These are phyloP conservation scores for Drosophila nigricruria DNA, from an alignment of 2,888 invertebrate species.

Conservation along the genomic window DNA sequence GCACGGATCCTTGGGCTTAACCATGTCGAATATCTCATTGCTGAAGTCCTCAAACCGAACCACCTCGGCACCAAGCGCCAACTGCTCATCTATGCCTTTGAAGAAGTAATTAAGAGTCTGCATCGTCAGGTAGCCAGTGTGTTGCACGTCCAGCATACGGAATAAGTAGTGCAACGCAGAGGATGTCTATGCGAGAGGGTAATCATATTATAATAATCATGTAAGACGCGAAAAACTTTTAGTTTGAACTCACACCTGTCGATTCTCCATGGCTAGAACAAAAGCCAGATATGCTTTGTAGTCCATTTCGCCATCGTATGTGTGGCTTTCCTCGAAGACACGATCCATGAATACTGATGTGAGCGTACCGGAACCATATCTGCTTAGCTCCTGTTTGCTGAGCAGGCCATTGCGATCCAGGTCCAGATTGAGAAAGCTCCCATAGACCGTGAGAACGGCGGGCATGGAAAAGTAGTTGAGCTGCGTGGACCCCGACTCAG, in stretches of 20 bases:
- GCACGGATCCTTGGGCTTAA: conserved; percentile 93
- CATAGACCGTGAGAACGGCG: conserved; percentile 95
- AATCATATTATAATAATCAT: background rate
- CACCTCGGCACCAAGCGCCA: conserved; percentile 95
- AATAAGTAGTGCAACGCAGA: conserved; percentile 96
- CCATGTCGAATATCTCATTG: conserved; percentile 99
- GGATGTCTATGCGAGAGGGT: conserved; percentile 85
- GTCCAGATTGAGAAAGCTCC: conserved; percentile 97
- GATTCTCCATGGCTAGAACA: conserved; percentile 96
- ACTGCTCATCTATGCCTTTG: conserved; percentile 96
- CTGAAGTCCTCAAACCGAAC: conserved; percentile 97
- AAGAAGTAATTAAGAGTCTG: conserved; percentile 97
- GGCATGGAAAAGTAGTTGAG: conserved; percentile 97
- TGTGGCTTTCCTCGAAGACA: conserved; percentile 97
- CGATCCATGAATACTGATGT: conserved; percentile 96
- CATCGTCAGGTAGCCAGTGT: conserved; percentile 94
- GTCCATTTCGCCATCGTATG: conserved; percentile 98
- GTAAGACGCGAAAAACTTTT: background rate
- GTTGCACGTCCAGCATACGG: conserved; percentile 95
- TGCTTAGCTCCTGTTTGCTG: conserved; percentile 94
- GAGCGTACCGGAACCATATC: conserved; percentile 95
- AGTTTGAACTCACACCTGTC: conserved; percentile 87
- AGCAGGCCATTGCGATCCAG: conserved; percentile 98
- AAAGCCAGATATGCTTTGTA: conserved; percentile 98
- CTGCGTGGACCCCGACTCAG: conserved; percentile 90